phyloP scores from a whole-genome alignment of 2,888 invertebrate genomes.

The Apamea crenata region DNA sequence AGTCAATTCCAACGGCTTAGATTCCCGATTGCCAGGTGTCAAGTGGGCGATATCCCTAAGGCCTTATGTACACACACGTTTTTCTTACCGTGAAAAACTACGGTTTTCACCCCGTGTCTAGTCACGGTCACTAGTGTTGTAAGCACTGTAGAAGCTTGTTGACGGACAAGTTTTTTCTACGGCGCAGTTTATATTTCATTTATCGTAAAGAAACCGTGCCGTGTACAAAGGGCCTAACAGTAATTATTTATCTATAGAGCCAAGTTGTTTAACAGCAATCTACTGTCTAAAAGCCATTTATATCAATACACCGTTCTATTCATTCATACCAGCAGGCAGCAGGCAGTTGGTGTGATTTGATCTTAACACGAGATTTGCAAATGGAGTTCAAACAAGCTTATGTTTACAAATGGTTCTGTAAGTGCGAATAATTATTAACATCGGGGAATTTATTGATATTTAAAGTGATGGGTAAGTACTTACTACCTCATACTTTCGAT shows the following conservation, averaged over 20 bases:
- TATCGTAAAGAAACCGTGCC: background rate
- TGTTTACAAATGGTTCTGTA: background rate
- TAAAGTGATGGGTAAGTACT: background rate
- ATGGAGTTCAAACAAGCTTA: slow-evolving; percentile 10
- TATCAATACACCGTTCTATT: slow-evolving; percentile 18
- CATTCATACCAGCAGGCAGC: slow-evolving; percentile 14
- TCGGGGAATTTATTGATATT: background rate
- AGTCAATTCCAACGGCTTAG: slow-evolving; percentile 28
- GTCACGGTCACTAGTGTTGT: too few species aligned
- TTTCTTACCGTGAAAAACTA: too few species aligned
- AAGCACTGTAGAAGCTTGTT: too few species aligned
- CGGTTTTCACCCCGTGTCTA: too few species aligned
- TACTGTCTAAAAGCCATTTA: slow-evolving; percentile 20
- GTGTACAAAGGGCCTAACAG: background rate
- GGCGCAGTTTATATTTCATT: too few species aligned
- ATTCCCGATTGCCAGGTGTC: slow-evolving; percentile 11
- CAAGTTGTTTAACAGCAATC: slow-evolving; percentile 28
- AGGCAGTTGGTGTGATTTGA: slow-evolving; percentile 13
- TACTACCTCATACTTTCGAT: background rate
- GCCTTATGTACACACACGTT: too few species aligned
- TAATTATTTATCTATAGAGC: slow-evolving; percentile 30
- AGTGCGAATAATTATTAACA: background rate
- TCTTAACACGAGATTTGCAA: slow-evolving; percentile 25
- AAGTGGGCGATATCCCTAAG: slow-evolving; percentile 32
- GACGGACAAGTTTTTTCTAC: too few species aligned